A percentile compares a stretch with the other conserved stretches of the same genome.
Evolutionary conservation across 2,113 vertebrate genomes (phyloP).

Genomic region (Amia ocellicauda): DNA sequence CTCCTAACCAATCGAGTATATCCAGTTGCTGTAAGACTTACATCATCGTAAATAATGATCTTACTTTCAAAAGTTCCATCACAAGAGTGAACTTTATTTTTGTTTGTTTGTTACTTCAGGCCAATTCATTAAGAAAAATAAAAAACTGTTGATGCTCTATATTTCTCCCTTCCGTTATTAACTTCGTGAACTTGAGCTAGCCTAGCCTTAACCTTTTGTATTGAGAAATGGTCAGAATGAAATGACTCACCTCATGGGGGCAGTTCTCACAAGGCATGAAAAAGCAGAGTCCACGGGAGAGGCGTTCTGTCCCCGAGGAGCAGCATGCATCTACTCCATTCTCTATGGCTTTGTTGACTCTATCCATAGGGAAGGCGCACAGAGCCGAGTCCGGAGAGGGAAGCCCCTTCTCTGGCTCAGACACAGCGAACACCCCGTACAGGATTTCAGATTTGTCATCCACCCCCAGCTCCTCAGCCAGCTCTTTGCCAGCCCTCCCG

Average conservation of each 20-base stretch:
- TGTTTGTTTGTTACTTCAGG: too few species aligned
- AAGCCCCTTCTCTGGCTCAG: slow-evolving; percentile 34
- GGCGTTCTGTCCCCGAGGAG: slow-evolving; percentile 43
- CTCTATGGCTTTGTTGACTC: slow-evolving; percentile 72
- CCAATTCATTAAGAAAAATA: too few species aligned
- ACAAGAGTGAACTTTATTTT: too few species aligned
- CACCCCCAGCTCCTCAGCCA: slow-evolving; percentile 75
- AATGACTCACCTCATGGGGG: slow-evolving; percentile 77
- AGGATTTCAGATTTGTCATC: slow-evolving; percentile 69
- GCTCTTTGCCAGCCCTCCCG: slow-evolving; percentile 64
- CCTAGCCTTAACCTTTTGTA: too few species aligned
- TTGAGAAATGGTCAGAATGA: not conserved
- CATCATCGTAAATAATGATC: too few species aligned
- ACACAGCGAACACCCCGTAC: slow-evolving; percentile 77
- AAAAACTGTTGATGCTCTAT: too few species aligned
- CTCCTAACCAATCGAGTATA: too few species aligned
- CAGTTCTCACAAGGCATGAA: slow-evolving; percentile 80
- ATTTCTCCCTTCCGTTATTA: too few species aligned
- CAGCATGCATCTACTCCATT: slow-evolving; percentile 81
- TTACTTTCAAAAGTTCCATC: too few species aligned
- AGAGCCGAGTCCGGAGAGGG: slow-evolving; percentile 68
- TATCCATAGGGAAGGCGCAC: slow-evolving; percentile 81
- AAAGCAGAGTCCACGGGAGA: slow-evolving; percentile 76
- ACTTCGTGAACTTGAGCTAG: too few species aligned
- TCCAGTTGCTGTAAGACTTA: too few species aligned